Evolutionary conservation across 2,888 invertebrate genomes (phyloP).

Genomic region (Mythimna loreyi): DNA sequence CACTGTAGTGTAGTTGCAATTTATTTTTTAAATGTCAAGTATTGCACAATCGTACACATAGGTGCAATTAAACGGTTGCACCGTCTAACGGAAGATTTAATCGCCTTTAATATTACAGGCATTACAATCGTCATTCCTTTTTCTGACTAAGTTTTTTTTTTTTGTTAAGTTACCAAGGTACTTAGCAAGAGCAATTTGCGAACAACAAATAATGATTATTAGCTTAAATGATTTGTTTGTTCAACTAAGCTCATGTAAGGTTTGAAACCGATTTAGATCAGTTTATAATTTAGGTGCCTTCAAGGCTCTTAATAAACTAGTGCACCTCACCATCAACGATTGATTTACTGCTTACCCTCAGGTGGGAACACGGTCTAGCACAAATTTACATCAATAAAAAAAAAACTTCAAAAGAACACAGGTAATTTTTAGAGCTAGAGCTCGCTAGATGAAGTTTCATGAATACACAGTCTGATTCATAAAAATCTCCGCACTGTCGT

Average conservation of each 20-base stretch:
- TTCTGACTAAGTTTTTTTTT: neutral
- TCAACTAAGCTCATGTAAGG: too few relatives aligned
- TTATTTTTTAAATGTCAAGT: slow-evolving; percentile 35
- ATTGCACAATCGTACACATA: slow-evolving; percentile 22
- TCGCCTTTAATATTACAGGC: neutral
- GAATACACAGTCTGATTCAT: too few relatives aligned
- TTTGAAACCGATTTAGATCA: too few relatives aligned
- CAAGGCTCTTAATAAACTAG: too few relatives aligned
- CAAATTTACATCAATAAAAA: neutral
- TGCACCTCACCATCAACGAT: too few relatives aligned
- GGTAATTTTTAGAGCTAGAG: too few relatives aligned
- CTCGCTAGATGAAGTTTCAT: too few relatives aligned
- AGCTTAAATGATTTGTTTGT: neutral
- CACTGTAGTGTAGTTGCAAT: slow-evolving; percentile 15
- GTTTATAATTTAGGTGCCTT: too few relatives aligned
- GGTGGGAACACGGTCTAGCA: too few relatives aligned
- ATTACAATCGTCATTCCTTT: neutral
- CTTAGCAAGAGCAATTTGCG: neutral
- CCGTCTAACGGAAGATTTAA: slow-evolving; percentile 15
- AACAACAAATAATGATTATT: neutral
- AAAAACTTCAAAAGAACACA: neutral
- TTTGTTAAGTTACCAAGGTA: neutral
- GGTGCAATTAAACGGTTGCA: slow-evolving; percentile 24
- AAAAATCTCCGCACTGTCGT: too few relatives aligned
- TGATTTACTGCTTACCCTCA: too few relatives aligned